These are phyloP conservation scores for Heliconius hewitsoni DNA, from an alignment of 1,140 invertebrate genomes.

Conservation along the genomic window DNA sequence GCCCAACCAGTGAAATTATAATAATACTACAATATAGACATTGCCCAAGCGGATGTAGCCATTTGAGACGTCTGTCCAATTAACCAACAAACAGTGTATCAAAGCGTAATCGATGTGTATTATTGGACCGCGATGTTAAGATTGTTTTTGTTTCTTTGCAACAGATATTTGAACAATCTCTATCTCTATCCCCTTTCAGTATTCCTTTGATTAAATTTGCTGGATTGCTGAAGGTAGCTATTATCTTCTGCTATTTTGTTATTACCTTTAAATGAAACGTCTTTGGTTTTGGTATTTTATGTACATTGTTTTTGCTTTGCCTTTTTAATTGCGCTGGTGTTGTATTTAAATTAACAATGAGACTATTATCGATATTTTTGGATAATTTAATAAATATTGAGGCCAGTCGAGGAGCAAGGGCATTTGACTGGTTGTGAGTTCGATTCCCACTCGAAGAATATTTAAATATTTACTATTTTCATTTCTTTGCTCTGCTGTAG, in stretches of 20 bases:
- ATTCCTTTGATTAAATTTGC: constrained; percentile 19
- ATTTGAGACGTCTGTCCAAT: constrained; percentile 70
- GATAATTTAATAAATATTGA: too few species aligned
- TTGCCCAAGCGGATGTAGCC: constrained; percentile 60
- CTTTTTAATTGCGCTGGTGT: not conserved
- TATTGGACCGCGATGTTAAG: constrained; percentile 26
- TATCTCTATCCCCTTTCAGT: not conserved
- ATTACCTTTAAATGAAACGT: constrained; percentile 2
- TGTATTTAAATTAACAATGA: not conserved
- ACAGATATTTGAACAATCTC: not conserved
- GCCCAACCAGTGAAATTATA: not conserved
- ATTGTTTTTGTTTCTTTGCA: constrained; percentile 20
- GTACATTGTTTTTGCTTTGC: not conserved
- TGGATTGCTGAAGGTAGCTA: not conserved
- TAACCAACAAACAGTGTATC: constrained; percentile 50
- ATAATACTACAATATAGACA: constrained; percentile 22
- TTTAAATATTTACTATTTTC: too few species aligned
- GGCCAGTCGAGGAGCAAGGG: too few species aligned
- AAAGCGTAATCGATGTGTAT: constrained; percentile 42
- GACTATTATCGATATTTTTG: too few species aligned
- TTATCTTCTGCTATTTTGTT: constrained; percentile 17
- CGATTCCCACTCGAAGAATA: too few species aligned
- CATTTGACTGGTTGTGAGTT: too few species aligned
- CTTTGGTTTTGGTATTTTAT: not conserved
- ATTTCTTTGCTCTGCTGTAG: too few species aligned